These are phyloP conservation scores for Chalcis sispes DNA, from an alignment of 2,888 invertebrate species.

Conservation along the genomic window DNA sequence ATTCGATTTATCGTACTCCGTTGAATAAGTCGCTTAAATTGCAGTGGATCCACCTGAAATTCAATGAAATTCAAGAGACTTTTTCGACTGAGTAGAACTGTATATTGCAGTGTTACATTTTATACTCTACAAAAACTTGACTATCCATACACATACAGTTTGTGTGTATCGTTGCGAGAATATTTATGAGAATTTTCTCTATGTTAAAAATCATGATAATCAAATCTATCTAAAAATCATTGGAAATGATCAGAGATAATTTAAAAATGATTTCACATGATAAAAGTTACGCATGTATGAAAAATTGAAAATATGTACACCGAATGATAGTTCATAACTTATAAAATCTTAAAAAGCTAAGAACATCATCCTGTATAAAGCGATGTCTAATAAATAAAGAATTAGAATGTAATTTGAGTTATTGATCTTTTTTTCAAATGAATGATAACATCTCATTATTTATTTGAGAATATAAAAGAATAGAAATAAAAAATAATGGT, in stretches of 20 bases:
- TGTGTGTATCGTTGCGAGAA: slow-evolving; percentile 44
- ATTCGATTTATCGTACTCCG: slow-evolving; percentile 33
- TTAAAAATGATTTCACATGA: slow-evolving; percentile 39
- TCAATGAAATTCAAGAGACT: no score
- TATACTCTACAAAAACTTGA: slow-evolving; percentile 48
- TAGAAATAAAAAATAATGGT: no score
- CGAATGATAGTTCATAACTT: slow-evolving; percentile 42
- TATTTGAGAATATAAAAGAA: no score
- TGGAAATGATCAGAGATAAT: slow-evolving; percentile 27
- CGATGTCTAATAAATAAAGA: slow-evolving; percentile 53
- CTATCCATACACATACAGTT: slow-evolving; percentile 45
- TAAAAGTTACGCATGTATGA: slow-evolving; percentile 43
- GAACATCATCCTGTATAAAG: slow-evolving; percentile 50
- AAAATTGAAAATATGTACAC: slow-evolving; percentile 37
- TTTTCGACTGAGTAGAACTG: no score
- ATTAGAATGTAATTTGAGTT: no score
- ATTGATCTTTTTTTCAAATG: no score
- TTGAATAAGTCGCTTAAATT: no score
- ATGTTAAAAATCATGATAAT: slow-evolving; percentile 41
- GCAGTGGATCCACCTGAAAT: no score
- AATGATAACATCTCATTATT: no score
- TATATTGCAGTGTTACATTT: slow-evolving; percentile 55
- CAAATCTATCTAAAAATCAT: slow-evolving; percentile 51
- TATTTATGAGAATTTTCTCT: slow-evolving; percentile 44
- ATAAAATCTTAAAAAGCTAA: slow-evolving; percentile 41